These are phyloP conservation scores for Vultur gryphus DNA, from an alignment of 2,797 vertebrate species.

Conservation along the genomic window DNA sequence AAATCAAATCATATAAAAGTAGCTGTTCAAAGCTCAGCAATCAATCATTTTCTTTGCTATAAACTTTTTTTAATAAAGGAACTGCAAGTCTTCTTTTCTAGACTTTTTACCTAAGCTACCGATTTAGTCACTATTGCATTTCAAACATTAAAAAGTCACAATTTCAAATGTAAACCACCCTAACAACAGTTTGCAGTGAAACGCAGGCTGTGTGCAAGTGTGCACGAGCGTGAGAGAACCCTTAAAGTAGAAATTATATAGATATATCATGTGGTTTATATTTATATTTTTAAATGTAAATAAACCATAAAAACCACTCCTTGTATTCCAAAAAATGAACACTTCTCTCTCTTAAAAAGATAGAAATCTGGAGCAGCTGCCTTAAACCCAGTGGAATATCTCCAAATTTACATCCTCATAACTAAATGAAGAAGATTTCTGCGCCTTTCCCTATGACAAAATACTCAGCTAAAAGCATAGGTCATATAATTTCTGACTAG, in stretches of 20 bases:
- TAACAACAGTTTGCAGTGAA: background rate
- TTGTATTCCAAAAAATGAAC: background rate
- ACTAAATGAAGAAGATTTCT: background rate
- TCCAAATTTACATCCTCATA: background rate
- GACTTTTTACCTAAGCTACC: background rate
- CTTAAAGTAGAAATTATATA: background rate
- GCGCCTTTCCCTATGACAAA: background rate
- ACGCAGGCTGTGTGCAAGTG: background rate
- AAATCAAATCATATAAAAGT: conserved; percentile 27
- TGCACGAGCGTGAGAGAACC: background rate
- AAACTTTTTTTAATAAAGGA: conserved; percentile 2
- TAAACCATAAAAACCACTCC: background rate
- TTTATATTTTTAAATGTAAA: background rate
- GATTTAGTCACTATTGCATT: background rate
- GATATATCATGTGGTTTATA: background rate
- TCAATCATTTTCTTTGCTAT: conserved; percentile 8
- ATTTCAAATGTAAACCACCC: background rate
- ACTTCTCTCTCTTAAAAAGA: background rate
- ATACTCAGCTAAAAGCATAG: background rate
- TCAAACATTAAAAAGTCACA: background rate
- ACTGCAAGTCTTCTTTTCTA: background rate
- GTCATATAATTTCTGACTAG: conserved; percentile 9
- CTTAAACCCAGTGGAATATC: background rate
- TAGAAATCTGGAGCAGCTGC: background rate
- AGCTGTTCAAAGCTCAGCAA: conserved; percentile 38